Conservation (phyloP, 1,140 invertebrate genomes). For the Brachionus rotundiformis region DNA sequence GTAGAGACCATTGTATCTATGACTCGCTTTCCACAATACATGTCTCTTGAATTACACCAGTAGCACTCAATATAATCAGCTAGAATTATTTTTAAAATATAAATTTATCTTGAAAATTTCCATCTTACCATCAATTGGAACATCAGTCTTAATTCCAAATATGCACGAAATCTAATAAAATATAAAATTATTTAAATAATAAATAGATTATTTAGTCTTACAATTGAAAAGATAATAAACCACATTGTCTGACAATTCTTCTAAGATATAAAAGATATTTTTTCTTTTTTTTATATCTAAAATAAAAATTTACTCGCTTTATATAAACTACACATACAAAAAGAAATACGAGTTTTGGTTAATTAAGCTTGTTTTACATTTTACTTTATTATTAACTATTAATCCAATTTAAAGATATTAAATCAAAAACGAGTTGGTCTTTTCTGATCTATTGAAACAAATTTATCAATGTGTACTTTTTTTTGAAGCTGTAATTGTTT, state of each 20-base stretch:
- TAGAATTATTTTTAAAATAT: too few relatives aligned
- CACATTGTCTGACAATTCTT: neutral
- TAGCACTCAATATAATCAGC: conserved; percentile 50
- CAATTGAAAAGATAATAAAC: neutral
- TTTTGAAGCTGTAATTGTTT: conserved; percentile 27
- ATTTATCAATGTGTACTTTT: conserved; percentile 16
- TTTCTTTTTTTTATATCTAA: conserved; percentile 18
- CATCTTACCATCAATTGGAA: neutral
- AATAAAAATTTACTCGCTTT: conserved; percentile 8
- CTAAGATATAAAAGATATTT: neutral
- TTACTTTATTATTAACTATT: conserved; percentile 22
- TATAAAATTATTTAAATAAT: neutral
- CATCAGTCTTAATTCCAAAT: neutral
- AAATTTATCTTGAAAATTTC: too few relatives aligned
- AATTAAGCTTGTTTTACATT: conserved; percentile 34
- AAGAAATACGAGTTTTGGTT: neutral
- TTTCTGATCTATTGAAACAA: neutral
- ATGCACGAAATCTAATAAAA: neutral
- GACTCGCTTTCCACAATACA: conserved; percentile 50
- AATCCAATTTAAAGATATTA: conserved; percentile 40
- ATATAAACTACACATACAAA: conserved; percentile 8
- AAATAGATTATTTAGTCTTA: neutral
- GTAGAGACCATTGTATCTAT: conserved; percentile 49
- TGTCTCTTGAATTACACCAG: conserved; percentile 50
- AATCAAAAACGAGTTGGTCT: conserved; percentile 15